Evolutionary conservation across 2,797 vertebrate genomes (phyloP), one percentile per base, ranked within the genome.

Genomic region (Cossypha polioptera): DNA sequence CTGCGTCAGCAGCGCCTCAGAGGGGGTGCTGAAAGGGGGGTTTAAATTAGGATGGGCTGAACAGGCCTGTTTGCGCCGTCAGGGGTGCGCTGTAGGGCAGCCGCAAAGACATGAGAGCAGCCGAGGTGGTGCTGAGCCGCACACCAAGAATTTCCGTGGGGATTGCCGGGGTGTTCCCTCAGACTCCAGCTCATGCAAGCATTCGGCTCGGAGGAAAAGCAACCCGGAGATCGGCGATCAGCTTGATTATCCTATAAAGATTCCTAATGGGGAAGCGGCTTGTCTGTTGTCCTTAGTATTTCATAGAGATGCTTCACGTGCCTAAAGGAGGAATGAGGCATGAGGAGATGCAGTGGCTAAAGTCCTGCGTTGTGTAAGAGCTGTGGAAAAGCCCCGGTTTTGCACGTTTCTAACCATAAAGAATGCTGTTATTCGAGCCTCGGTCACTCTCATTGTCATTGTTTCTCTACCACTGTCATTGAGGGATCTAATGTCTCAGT

Each of bases 81-180:
- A 0, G 3, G 55, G 13, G 28, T 1, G 20, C 8, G 0, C 42
- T 29, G 55, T 51, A 3, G 25, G 15, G 38, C 76, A 20, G 20
- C 69, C 16, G 13, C 16, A 3, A 5, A 6, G 24, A 54, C 57
- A 29, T 5, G 9, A 0, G 11, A 33, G 7, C 16, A 3, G 58
- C n/a, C 31, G 54, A n/a, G 33, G 2, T 16, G 28, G 21, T 22
- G n/a, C 35, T 4, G 24, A 40, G 63, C 36, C 8, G 6, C 11
- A 0, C 0, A 5, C 9, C 31, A 9, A 0, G 10, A 7, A 16
- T 25, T 29, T n/a, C 63, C 2, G 0, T 54, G 35, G 25, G 51
- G 16, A 2, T 3, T 58, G 25, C 11, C 33, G 5, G 25, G 8
- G 19, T 26, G 36, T 58, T 40, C 8, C 9, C 16, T 22, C 47